Conservation (phyloP, 1,140 invertebrate genomes). For the Nebria ingens region DNA sequence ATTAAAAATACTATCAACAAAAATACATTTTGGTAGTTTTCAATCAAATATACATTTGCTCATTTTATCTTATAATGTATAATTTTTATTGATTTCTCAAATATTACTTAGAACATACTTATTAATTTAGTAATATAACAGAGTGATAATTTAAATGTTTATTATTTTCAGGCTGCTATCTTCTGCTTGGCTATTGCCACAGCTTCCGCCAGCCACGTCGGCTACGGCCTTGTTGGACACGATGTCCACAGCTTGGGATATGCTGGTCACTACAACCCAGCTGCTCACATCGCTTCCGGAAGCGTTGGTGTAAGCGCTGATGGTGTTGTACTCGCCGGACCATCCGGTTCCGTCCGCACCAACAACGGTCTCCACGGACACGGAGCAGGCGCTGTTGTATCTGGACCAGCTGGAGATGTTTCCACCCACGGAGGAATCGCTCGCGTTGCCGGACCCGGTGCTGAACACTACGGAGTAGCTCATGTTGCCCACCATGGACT, state of each 20-base stretch:
- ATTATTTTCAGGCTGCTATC: neutral
- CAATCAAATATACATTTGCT: too few species aligned
- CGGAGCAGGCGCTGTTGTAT: neutral
- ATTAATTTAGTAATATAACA: too few species aligned
- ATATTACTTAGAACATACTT: too few species aligned
- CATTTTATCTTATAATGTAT: too few species aligned
- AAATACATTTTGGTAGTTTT: too few species aligned
- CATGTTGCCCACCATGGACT: neutral
- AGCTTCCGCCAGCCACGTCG: neutral
- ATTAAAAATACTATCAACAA: too few species aligned
- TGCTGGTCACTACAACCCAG: neutral
- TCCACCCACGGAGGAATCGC: neutral
- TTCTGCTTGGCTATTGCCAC: slow-evolving; percentile 1
- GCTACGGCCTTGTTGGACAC: neutral
- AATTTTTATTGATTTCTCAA: too few species aligned
- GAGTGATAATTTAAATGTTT: too few species aligned
- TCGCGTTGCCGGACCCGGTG: neutral
- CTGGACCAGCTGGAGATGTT: neutral
- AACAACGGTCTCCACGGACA: neutral
- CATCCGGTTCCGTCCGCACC: neutral
- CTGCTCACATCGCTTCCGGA: neutral
- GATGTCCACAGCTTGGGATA: neutral
- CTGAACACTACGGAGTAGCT: neutral
- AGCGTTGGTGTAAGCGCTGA: neutral
- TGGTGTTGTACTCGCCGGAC: neutral